Base-by-base conservation (phyloP, 2,113 vertebrate species). In the Sander lucioperca region DNA sequence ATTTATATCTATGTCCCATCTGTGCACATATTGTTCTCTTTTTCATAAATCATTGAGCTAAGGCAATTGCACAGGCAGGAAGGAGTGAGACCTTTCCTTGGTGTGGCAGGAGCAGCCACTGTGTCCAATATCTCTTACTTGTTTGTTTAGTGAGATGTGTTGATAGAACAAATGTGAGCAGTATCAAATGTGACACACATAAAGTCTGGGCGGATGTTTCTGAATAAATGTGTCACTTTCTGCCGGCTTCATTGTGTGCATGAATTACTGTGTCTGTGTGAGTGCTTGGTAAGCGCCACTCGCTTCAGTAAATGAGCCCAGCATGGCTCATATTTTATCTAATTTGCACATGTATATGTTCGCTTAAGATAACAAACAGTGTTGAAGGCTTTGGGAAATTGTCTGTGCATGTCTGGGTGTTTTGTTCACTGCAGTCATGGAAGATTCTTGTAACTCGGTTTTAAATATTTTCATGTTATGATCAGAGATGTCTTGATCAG, bases 11-110 rank as follows among this genome's bases (percentile, higher is more conserved):
- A 57, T 63, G 84, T 78, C 89, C 92, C 92, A 92, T 94, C 93
- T 94, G 92, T 81, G 84, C 51, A 54, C 71, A 87, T 70, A 92
- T 91, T 91, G 91, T 92, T 92, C 83, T 92, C 47, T 85, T 93
- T 93, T 94, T 92, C 86, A 93, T 94, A 94, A 94, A 94, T 94
- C 93, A 92, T 88, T 94, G 90, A 89, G 88, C 93, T 90, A 91
- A 95, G 82, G 90, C 91, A 93, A 94, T 93, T 95, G 88, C 93
- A 93, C 91, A 87, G 45, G 63, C 85, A 86, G 78, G 80, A 77
- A 82, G 80, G 75, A 91, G 87, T 81, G 88, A 82, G 88, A 88
- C 80, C 88, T 90, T 89, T 74, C 86, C 50, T 65, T 65, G 68
- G 59, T 75, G 89, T 83, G 77, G 70, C 82, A 80, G 77, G 70